Base-by-base conservation (phyloP, 2,797 vertebrate species). In the Petrocephalus schoutedeni region DNA sequence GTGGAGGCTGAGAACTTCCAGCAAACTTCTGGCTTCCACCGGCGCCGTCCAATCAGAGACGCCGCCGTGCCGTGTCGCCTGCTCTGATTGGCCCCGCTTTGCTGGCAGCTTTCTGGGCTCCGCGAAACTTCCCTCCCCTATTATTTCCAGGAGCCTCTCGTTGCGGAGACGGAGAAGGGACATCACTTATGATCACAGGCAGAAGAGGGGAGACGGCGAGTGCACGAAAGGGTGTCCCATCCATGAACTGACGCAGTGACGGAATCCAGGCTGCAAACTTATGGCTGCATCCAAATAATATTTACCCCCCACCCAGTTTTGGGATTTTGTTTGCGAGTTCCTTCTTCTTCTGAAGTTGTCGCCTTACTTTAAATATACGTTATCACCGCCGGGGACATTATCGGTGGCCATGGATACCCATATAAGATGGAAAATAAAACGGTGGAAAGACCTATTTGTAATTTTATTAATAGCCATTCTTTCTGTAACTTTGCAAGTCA, bases 381-480 rank as follows among this genome's bases (percentile, higher is more conserved):
- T 89, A 88, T 90, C 90, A 89, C 92, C 93, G 91, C 92, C 90
- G 95, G 93, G 95, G 95, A 95, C 94, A 91, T 93, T 89, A 90
- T 89, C 88, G 93, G 94, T 94, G 94, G 94, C 91, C 95, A 96
- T 96, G 96, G 96, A 96, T 95, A 96, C 93, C 93, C 95, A 92
- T 94, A 95, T 96, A 93, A 96, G 95, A 95, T 96, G 96, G 96
- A 96, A 96, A 96, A 95, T 95, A 95, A 96, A 96, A 95, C 94
- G 95, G 95, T 94, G 94, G 94, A 95, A 96, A 95, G 95, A 96
- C 93, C 90, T 92, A 89, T 94, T 92, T 74, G 89, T 96, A 91
- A 93, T 94, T 92, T 89, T 96, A 91, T 93, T 93, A 91, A 92
- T 95, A 91, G 90, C 96, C 90, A 90, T 96, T 91, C 92, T 96